Conservation (phyloP, 2,888 invertebrate species). For the Cynaeus angustus region DNA sequence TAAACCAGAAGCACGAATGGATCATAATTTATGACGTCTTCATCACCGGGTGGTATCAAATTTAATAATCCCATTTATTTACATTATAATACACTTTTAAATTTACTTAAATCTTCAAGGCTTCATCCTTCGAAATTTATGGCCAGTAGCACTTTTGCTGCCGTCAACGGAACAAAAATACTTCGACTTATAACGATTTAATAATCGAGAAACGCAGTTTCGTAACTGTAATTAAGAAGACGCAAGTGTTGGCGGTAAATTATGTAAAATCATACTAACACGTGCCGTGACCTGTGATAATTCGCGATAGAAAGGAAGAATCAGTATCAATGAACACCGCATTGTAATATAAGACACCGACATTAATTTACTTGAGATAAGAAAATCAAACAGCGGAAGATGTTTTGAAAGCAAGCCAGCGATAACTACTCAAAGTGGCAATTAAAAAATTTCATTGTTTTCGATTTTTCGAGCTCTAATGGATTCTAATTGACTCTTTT, state of each 20-base stretch:
- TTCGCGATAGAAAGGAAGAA: background rate
- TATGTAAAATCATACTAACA: background rate
- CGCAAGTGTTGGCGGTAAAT: background rate
- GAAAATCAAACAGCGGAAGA: conserved; percentile 4
- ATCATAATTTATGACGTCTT: conserved; percentile 21
- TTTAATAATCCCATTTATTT: conserved; percentile 35
- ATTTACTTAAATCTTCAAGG: conserved; percentile 24
- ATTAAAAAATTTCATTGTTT: no score
- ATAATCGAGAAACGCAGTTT: background rate
- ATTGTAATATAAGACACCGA: conserved; percentile 9
- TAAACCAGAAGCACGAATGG: conserved; percentile 21
- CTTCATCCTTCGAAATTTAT: conserved; percentile 19
- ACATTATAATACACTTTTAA: conserved; percentile 20
- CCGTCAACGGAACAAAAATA: conserved; percentile 7
- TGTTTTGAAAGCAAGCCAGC: background rate
- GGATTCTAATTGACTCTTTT: background rate
- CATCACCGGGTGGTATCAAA: conserved; percentile 28
- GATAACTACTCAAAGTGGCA: no score
- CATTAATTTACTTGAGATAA: conserved; percentile 2
- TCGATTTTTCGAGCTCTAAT: no score
- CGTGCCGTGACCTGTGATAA: conserved; percentile 8
- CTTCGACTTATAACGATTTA: background rate
- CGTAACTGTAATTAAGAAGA: background rate
- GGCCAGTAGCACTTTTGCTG: background rate
- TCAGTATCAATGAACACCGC: background rate